Percentiles rank a stretch among this genome's conserved stretches.
phyloP scores from a whole-genome alignment of 2,113 vertebrate species.

The Phainopepla nitens region DNA sequence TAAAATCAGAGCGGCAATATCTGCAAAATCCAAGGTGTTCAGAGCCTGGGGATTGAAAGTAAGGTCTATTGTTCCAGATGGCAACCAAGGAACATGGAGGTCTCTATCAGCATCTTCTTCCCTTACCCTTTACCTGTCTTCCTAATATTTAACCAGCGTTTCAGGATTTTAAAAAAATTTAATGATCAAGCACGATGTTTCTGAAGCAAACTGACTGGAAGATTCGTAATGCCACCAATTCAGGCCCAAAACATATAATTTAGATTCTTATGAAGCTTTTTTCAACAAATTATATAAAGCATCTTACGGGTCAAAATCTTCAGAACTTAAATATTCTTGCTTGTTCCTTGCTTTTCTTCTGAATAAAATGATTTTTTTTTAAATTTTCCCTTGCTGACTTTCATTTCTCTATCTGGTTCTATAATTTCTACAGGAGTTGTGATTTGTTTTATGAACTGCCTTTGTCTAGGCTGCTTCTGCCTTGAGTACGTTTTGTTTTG shows the following conservation, averaged over 20 bases:
- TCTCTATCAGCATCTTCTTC: not conserved
- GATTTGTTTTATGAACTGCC: slow-evolving; percentile 29
- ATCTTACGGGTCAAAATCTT: not conserved
- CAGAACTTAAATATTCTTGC: not conserved
- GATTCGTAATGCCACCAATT: not conserved
- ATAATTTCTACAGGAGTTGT: not conserved
- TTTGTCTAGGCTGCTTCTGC: not conserved
- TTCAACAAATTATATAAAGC: not conserved
- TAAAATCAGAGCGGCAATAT: not conserved
- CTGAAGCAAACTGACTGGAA: not conserved
- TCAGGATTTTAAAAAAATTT: not conserved
- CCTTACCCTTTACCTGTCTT: not conserved
- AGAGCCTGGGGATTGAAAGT: not conserved
- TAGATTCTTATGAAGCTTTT: not conserved
- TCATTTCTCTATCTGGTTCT: not conserved
- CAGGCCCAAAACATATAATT: not conserved
- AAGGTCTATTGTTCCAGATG: not conserved
- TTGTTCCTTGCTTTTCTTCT: not conserved
- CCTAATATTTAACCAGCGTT: not conserved
- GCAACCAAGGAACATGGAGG: not conserved
- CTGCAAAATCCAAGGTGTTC: not conserved
- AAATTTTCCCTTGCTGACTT: not conserved
- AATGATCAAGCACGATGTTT: not conserved
- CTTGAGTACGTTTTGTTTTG: slow-evolving; percentile 6
- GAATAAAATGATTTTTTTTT: not conserved